These are phyloP conservation scores for Teleogryllus oceanicus DNA, from an alignment of 2,888 invertebrate genomes.

Conservation along the genomic window DNA sequence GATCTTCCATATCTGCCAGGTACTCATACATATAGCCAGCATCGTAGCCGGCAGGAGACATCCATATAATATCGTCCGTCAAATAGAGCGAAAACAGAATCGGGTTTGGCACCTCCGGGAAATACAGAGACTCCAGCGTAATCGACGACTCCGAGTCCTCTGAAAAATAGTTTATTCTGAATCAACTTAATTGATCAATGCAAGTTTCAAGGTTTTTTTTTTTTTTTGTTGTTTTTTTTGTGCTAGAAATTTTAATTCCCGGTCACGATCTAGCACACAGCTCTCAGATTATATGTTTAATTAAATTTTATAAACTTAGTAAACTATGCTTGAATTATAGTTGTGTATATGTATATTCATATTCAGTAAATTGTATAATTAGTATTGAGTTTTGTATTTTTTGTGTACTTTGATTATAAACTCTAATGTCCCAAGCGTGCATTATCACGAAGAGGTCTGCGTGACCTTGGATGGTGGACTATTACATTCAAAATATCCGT, in stretches of 20 bases:
- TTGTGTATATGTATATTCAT: too few species aligned
- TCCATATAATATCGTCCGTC: constrained; percentile 53
- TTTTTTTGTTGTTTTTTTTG: not conserved
- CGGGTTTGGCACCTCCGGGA: constrained; percentile 57
- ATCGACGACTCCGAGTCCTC: constrained; percentile 58
- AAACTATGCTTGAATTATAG: too few species aligned
- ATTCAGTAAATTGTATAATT: too few species aligned
- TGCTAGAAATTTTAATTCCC: not conserved
- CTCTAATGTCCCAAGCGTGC: too few species aligned
- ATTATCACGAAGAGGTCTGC: too few species aligned
- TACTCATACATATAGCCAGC: constrained; percentile 66
- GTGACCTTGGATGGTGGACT: too few species aligned
- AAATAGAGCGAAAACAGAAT: constrained; percentile 59
- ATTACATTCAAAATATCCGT: too few species aligned
- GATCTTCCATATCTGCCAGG: constrained; percentile 49
- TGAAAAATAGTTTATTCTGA: constrained; percentile 40
- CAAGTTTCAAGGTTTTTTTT: too few species aligned
- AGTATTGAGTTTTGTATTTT: too few species aligned
- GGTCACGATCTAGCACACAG: not conserved
- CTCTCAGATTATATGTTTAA: not conserved
- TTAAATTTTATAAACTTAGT: not conserved
- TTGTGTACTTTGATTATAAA: too few species aligned
- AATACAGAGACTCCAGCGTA: constrained; percentile 53
- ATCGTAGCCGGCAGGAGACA: constrained; percentile 63
- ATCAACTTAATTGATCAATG: not conserved